phyloP scores from a whole-genome alignment of 2,888 invertebrate species.

The Phengaris arion region DNA sequence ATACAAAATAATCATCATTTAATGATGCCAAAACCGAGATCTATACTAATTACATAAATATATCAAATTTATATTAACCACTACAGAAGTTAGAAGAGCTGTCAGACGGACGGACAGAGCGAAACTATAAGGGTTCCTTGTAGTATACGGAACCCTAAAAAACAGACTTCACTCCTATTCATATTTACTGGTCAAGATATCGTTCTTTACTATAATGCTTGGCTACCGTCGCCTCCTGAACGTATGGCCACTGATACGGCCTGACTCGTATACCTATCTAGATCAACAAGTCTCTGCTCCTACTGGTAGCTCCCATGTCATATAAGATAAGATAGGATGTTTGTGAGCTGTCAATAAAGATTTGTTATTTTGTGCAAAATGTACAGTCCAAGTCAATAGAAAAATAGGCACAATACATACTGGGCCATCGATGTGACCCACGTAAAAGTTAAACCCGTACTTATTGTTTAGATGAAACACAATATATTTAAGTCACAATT shows the following conservation, averaged over 20 bases:
- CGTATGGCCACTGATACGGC: slow-evolving; percentile 28
- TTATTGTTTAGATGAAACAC: no score
- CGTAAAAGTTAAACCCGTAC: no score
- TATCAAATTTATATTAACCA: no score
- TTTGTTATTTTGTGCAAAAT: neutral
- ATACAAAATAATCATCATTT: no score
- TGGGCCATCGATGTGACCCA: no score
- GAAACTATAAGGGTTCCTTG: no score
- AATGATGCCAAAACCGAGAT: no score
- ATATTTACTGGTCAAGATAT: neutral
- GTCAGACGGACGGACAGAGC: no score
- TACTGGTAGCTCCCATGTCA: slow-evolving; percentile 12
- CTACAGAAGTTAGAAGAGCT: no score
- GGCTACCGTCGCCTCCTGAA: slow-evolving; percentile 36
- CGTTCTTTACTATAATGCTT: slow-evolving; percentile 31
- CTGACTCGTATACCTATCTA: neutral
- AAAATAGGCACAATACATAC: neutral
- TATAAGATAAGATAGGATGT: neutral
- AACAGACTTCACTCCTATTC: neutral
- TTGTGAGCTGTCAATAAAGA: slow-evolving; percentile 3
- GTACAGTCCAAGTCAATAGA: neutral
- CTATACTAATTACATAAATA: no score
- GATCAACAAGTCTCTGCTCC: neutral
- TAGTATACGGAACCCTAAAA: no score
- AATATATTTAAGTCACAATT: no score